Conservation (phyloP, 2,888 invertebrate species). For the Ormyrus nitidulus region DNA sequence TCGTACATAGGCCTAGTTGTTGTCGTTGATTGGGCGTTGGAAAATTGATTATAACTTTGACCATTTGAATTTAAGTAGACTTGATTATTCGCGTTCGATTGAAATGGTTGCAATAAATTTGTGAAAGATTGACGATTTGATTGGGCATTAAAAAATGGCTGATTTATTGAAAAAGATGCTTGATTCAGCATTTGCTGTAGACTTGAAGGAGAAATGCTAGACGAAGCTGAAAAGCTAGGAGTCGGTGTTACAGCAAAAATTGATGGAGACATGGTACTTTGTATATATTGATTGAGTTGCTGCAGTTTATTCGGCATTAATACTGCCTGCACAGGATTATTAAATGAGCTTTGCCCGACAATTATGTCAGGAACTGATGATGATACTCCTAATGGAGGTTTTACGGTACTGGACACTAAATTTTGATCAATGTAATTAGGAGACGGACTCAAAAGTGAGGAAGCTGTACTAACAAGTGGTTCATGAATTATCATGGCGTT, state of each 20-base stretch:
- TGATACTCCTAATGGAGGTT: slow-evolving; percentile 60
- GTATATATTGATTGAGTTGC: slow-evolving; percentile 50
- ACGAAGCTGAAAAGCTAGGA: slow-evolving; percentile 58
- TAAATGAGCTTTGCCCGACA: slow-evolving; percentile 69
- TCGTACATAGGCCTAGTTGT: slow-evolving; percentile 57
- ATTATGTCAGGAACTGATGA: slow-evolving; percentile 68
- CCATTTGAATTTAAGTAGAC: slow-evolving; percentile 66
- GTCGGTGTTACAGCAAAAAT: slow-evolving; percentile 58
- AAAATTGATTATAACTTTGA: slow-evolving; percentile 61
- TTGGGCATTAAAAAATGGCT: slow-evolving; percentile 64
- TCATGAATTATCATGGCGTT: slow-evolving; percentile 72
- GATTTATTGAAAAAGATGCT: slow-evolving; percentile 42
- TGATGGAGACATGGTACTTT: slow-evolving; percentile 51
- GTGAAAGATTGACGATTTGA: slow-evolving; percentile 62
- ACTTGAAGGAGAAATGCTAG: slow-evolving; percentile 55
- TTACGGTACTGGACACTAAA: slow-evolving; percentile 54
- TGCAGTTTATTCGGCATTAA: slow-evolving; percentile 59
- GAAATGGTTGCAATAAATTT: slow-evolving; percentile 55
- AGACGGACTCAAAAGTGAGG: slow-evolving; percentile 63
- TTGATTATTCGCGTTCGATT: slow-evolving; percentile 59
- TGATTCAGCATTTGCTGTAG: slow-evolving; percentile 59
- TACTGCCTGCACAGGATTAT: slow-evolving; percentile 67
- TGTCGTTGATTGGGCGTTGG: slow-evolving; percentile 50
- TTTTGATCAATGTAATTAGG: slow-evolving; percentile 55
- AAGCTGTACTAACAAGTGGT: slow-evolving; percentile 63